Percentiles rank a stretch among this genome's conserved stretches.
Conservation (phyloP, 92 coral and sea anemone genomes). For the Palythoa heliodiscus region DNA sequence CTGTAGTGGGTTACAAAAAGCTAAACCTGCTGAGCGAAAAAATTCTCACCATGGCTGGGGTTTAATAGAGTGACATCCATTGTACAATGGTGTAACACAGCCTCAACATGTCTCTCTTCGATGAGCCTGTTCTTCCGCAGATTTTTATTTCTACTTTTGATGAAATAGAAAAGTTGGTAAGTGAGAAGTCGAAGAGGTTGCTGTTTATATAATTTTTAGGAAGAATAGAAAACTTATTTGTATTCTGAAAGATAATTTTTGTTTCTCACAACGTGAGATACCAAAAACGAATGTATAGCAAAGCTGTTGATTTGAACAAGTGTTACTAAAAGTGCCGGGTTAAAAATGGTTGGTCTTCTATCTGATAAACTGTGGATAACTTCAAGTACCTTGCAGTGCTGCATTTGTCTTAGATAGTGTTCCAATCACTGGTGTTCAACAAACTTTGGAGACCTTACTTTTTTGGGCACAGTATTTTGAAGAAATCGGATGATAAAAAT, state of each 20-base stretch:
- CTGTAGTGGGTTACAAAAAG: conserved; percentile 29
- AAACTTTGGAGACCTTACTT: too few species aligned
- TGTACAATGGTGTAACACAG: neutral
- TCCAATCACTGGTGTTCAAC: neutral
- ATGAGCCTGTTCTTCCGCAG: conserved; percentile 38
- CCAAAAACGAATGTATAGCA: neutral
- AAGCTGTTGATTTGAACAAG: neutral
- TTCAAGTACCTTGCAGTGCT: conserved; percentile 1
- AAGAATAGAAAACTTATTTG: neutral
- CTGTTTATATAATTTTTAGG: conserved; percentile 7
- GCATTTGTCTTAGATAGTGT: neutral
- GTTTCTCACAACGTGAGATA: neutral
- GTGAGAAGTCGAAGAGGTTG: conserved; percentile 3
- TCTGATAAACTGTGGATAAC: neutral
- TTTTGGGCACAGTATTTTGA: neutral
- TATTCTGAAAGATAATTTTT: neutral
- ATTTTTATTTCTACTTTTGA: conserved; percentile 36
- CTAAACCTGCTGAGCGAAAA: conserved; percentile 33
- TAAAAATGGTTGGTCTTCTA: neutral
- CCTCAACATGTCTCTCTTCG: conserved; percentile 35
- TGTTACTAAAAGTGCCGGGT: neutral
- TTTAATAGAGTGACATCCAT: conserved; percentile 2
- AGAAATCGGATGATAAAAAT: neutral
- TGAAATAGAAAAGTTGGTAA: conserved; percentile 43
- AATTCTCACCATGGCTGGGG: conserved; percentile 4